Conservation (phyloP, 2,888 invertebrate species). For the Icerya purchasi region DNA sequence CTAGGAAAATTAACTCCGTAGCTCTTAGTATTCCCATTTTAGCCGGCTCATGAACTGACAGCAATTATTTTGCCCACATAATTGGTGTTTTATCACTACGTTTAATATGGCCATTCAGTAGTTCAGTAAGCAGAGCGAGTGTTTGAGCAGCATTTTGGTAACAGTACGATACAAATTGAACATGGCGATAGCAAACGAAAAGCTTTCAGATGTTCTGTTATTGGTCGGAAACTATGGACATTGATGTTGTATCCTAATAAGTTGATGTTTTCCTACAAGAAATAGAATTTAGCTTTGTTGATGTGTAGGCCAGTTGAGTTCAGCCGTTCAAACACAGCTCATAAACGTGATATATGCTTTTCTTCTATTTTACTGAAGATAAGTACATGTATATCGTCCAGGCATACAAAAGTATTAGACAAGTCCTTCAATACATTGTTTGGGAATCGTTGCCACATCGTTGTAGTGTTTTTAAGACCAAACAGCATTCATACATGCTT, state of each 20-base stretch:
- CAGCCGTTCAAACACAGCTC: background rate
- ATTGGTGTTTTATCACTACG: background rate
- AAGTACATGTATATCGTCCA: constrained; percentile 1
- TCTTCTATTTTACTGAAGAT: background rate
- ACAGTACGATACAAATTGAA: too few species aligned
- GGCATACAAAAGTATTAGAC: background rate
- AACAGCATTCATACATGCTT: too few species aligned
- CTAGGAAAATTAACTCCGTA: background rate
- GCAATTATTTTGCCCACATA: background rate
- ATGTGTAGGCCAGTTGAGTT: background rate
- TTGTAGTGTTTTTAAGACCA: too few species aligned
- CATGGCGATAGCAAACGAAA: background rate
- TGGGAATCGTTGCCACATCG: background rate
- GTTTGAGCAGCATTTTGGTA: background rate
- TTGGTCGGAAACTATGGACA: background rate
- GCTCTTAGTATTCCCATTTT: background rate
- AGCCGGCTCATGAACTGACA: background rate
- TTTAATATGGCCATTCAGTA: background rate
- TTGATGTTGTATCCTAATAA: background rate
- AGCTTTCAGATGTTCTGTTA: background rate
- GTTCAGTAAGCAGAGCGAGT: background rate
- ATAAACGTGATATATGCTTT: background rate
- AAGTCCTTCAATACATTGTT: background rate
- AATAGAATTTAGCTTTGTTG: background rate
- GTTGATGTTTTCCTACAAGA: background rate